phyloP scores from a whole-genome alignment of 23 tunicate species.

The Diplosoma virens region DNA sequence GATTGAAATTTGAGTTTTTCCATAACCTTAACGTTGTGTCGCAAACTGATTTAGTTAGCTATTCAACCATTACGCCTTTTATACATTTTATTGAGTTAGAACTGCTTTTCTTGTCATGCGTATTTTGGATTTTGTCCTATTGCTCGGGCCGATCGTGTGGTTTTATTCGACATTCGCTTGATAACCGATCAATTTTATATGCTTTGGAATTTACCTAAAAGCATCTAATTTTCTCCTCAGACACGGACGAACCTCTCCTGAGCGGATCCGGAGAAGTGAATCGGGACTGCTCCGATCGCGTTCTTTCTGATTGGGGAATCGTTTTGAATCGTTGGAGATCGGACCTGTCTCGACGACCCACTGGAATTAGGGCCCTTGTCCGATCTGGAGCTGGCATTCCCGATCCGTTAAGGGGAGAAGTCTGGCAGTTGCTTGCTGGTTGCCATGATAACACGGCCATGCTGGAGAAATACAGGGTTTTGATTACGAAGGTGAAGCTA shows the following conservation, averaged over 20 bases:
- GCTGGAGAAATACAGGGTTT: conserved; percentile 68
- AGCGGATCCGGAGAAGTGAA: conserved; percentile 87
- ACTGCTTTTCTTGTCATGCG: too few species aligned
- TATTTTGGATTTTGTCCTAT: too few species aligned
- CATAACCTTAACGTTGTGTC: too few species aligned
- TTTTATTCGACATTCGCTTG: too few species aligned
- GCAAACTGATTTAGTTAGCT: too few species aligned
- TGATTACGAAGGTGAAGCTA: conserved; percentile 66
- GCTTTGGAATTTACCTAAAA: too few species aligned
- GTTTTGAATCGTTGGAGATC: conserved; percentile 66
- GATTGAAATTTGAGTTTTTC: too few species aligned
- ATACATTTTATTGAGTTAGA: too few species aligned
- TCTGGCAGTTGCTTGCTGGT: conserved; percentile 93
- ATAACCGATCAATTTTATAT: too few species aligned
- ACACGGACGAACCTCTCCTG: conserved; percentile 82
- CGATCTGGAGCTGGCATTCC: conserved; percentile 68
- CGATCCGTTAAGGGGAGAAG: conserved; percentile 80
- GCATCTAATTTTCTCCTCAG: too few species aligned
- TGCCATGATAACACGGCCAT: conserved; percentile 71
- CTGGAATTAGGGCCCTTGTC: conserved; percentile 59
- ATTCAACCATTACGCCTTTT: too few species aligned
- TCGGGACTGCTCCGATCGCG: conserved; percentile 67
- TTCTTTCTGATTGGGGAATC: conserved; percentile 74
- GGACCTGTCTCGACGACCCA: conserved; percentile 58
- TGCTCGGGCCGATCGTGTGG: too few species aligned